Evolutionary conservation across 2,888 invertebrate species (phyloP), one percentile per base, ranked within the genome.

Genomic region (Xylota segnis): DNA sequence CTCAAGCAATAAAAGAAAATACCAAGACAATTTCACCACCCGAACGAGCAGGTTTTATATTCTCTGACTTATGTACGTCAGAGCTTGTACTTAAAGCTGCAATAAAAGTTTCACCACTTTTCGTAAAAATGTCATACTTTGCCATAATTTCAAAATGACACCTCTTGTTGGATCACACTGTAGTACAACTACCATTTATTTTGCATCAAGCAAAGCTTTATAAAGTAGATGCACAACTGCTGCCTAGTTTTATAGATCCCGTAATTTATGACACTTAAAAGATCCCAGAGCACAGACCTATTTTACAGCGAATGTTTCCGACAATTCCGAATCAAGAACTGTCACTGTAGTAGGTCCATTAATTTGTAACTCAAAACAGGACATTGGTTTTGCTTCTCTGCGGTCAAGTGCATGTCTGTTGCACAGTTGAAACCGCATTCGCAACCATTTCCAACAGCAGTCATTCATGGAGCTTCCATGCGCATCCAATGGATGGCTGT

Each of bases 321-420:
- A 83, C 66, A 63, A 78, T 79, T 74, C 70, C 7, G 52, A 72
- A 84, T 79, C 83, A 75, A 45, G 43, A 45, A 43, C 61, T 79
- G 79, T 79, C 78, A 70, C 79, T 75, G 54, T 59, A 37, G 56
- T 32, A 63, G 27, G 61, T 68, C 63, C 74, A 84, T 84, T 84
- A 79, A 79, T 84, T 79, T 84, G 56, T 52, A 58, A 75, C 79
- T 84, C 74, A 75, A 84, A 84, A 83, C 74, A 78, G 68, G 68
- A 68, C 74, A 74, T 75, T 83, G 83, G 83, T 79, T 84, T 79
- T 72, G 83, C 65, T 58, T 58, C 50, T 45, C 27, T 79, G 83
- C 47, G 83, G 83, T 84, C 83, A 74, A 84, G 74, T 70, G 70
- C 5, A 75, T 65, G 74, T 84, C 83, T 79, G 70, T 79, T 79